Percentiles rank a stretch among this genome's conserved stretches.
Conservation (phyloP, 1,140 invertebrate genomes). For the Drosophila guanche region DNA sequence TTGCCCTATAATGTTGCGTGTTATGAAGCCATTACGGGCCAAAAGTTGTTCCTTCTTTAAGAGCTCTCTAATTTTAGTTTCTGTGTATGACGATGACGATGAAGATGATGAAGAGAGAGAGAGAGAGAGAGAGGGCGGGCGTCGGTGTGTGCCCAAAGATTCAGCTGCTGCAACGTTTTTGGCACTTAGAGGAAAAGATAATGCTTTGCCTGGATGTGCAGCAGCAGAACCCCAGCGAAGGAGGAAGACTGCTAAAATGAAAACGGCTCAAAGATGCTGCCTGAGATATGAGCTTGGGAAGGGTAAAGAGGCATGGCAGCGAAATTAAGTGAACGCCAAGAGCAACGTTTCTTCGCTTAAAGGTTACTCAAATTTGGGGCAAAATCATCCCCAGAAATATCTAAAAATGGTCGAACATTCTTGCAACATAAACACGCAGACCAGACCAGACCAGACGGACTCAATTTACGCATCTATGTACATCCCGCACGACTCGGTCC, state of each 20-base stretch:
- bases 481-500: slow-evolving; percentile 47
- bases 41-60: slow-evolving; percentile 75
- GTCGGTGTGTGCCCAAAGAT: slow-evolving; percentile 3
- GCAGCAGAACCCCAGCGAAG: background rate
- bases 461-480: slow-evolving; percentile 45
- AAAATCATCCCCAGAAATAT: background rate
- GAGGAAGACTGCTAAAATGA: slow-evolving; percentile 18
- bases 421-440: slow-evolving; percentile 25
- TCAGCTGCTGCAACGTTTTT: slow-evolving; percentile 50
- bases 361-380: slow-evolving; percentile 1
- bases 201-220: slow-evolving; percentile 26
- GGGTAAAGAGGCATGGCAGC: background rate
- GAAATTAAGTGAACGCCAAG: background rate
- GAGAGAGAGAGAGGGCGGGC: background rate
- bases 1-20: slow-evolving; percentile 76
- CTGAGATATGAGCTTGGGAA: slow-evolving; percentile 45
- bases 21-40: slow-evolving; percentile 79
- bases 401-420: slow-evolving; percentile 8
- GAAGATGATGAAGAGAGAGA: too few relatives aligned
- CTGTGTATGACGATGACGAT: slow-evolving; percentile 42
- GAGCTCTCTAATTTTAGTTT: slow-evolving; percentile 62
- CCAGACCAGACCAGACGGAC: slow-evolving; percentile 4
- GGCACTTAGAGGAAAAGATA: slow-evolving; percentile 49
- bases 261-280: slow-evolving; percentile 33
- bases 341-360: background rate